phyloP scores from a whole-genome alignment of 2,888 invertebrate genomes.

The Drosophila yooni region DNA sequence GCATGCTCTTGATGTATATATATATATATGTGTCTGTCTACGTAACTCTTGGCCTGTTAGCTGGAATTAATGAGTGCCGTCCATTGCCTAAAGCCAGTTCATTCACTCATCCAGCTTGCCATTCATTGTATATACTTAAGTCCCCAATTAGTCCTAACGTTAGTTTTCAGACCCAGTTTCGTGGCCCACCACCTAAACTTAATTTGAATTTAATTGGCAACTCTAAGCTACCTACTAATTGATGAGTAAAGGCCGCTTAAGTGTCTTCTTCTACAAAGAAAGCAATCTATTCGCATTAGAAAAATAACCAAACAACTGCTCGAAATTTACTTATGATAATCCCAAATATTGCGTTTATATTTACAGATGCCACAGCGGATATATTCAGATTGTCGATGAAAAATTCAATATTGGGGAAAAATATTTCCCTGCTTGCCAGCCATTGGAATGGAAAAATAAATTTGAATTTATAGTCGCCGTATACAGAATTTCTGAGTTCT shows the following conservation, averaged over 20 bases:
- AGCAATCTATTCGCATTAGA: conserved; percentile 8
- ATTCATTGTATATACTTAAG: conserved; percentile 26
- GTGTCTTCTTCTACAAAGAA: conserved; percentile 14
- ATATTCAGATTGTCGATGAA: not conserved
- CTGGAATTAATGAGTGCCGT: conserved; percentile 67
- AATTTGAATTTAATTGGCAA: conserved; percentile 70
- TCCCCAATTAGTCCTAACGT: conserved; percentile 69
- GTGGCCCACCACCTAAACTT: conserved; percentile 32
- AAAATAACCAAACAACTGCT: conserved; percentile 4
- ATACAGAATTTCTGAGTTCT: conserved; percentile 7
- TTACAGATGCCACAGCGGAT: not conserved
- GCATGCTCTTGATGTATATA: not conserved
- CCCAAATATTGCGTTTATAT: not conserved
- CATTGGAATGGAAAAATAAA: not conserved
- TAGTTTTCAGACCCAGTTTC: conserved; percentile 58
- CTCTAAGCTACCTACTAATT: conserved; percentile 57
- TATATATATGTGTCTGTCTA: conserved; percentile 8
- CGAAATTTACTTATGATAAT: conserved; percentile 2
- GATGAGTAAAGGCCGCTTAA: conserved; percentile 45
- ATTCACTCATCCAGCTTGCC: conserved; percentile 48
- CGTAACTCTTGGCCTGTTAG: conserved; percentile 45
- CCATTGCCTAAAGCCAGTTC: conserved; percentile 65
- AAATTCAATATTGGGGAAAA: not conserved
- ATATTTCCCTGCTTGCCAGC: not conserved
- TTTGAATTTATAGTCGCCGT: conserved; percentile 5